phyloP scores from a whole-genome alignment of 2,113 vertebrate species.

The Seriola rivoliana region DNA sequence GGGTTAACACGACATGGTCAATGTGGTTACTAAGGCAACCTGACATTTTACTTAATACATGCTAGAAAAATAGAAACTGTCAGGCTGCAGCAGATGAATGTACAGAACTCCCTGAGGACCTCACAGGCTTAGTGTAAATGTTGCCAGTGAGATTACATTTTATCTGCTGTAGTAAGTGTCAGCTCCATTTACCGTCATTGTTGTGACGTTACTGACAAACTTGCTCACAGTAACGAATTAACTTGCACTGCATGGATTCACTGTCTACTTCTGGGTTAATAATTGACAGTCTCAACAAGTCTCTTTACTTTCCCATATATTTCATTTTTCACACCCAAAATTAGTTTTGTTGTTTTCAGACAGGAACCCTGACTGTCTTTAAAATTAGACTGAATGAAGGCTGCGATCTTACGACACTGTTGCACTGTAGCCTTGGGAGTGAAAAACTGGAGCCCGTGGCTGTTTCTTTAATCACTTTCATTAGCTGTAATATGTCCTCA shows the following conservation, averaged over 20 bases:
- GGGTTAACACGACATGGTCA: neutral
- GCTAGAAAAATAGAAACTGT: neutral
- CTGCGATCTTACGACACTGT: too few relatives aligned
- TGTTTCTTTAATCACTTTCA: slow-evolving; percentile 2
- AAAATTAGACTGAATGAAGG: neutral
- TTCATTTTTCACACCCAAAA: neutral
- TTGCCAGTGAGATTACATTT: neutral
- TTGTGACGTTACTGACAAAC: neutral
- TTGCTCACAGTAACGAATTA: neutral
- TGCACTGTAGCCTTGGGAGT: neutral
- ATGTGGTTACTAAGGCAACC: neutral
- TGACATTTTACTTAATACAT: neutral
- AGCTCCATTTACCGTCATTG: neutral
- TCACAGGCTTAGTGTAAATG: neutral
- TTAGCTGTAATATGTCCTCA: neutral
- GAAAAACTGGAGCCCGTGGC: neutral
- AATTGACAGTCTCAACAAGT: neutral
- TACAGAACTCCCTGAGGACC: neutral
- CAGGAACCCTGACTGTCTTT: neutral
- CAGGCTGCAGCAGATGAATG: neutral
- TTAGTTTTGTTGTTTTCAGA: neutral
- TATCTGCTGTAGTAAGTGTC: neutral
- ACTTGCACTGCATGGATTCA: neutral
- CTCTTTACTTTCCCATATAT: neutral
- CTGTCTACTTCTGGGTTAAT: neutral